Base-by-base conservation (phyloP, 2,113 vertebrate genomes). In the Agelaius phoeniceus region DNA sequence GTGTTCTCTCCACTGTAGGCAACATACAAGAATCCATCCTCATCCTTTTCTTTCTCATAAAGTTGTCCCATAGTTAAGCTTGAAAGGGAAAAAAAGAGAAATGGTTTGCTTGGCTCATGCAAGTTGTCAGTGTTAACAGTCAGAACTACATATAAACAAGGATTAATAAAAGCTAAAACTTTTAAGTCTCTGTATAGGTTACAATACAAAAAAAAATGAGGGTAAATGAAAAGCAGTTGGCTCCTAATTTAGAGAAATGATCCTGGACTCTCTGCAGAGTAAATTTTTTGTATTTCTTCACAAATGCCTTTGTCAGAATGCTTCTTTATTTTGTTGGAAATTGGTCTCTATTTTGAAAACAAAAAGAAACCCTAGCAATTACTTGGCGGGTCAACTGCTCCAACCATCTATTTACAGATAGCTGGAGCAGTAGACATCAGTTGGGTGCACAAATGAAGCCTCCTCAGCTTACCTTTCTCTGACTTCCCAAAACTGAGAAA, bases 1-100 rank as follows among this genome's bases (percentile, higher is more conserved):
- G 99, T 99, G 97, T 99, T 99, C 94, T 99, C 99, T 96, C 99
- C 99, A 51, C 99, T 99, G 98, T 99, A 99, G 93, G 99, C 99
- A 97, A 99, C 99, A 13, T 99, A 99, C 95, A 99, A 98, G 97
- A 99, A 99, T 93, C 99, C 99, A 55, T 99, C 99, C 96, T 99
- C 99, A 59, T 99, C 99, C 96, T 99, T 99, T 97, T 99, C 99
- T 96, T 99, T 99, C 96, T 99, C 99, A 27, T 99, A 99, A 94
- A 99, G 99, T 94, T 99, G 99, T 96, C 99, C 99, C 99, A 99
- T 99, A 54, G 99, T 99, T 98, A 99, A 98, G 97, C 99, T 99
- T 98, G 72, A 98, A 75, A 87, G 61, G 81, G 66, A 18, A 37
- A 90, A 90, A 84, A 88, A 52, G 55, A 93, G n/a, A 66, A 94